Conservation (phyloP, 2,888 invertebrate species). For the Drosophila sordidula region DNA sequence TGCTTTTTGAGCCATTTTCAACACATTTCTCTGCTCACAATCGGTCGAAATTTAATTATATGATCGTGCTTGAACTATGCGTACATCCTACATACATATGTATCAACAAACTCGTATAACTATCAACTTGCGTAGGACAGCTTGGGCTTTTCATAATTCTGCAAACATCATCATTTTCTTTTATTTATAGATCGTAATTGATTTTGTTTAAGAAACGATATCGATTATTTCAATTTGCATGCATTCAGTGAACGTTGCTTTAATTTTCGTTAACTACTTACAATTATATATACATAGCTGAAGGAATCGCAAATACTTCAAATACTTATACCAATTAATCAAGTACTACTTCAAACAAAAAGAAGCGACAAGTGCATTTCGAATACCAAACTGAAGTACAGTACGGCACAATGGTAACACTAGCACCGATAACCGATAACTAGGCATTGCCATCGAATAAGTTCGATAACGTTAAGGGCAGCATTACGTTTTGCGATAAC, state of each 20-base stretch:
- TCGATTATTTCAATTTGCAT: conserved; percentile 64
- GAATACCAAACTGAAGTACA: conserved; percentile 27
- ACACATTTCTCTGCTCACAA: conserved; percentile 44
- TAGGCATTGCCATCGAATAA: conserved; percentile 35
- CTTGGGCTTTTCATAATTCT: conserved; percentile 54
- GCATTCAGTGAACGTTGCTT: conserved; percentile 53
- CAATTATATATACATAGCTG: conserved; percentile 23
- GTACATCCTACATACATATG: conserved; percentile 14
- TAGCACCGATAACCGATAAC: conserved; percentile 43
- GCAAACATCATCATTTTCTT: conserved; percentile 17
- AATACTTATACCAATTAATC: conserved; percentile 5
- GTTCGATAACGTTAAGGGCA: conserved; percentile 16
- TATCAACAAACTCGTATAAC: conserved; percentile 5
- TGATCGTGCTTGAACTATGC: conserved; percentile 41
- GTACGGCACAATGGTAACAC: conserved; percentile 30
- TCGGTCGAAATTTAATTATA: conserved; percentile 35
- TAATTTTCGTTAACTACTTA: conserved; percentile 33
- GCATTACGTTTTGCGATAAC: conserved; percentile 39
- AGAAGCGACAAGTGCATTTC: conserved; percentile 23
- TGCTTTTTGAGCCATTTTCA: conserved; percentile 30
- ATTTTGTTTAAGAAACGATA: conserved; percentile 19
- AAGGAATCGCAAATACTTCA: conserved; percentile 15
- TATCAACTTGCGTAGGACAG: conserved; percentile 45
- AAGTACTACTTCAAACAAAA: conserved; percentile 11
- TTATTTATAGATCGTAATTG: conserved; percentile 20